These are phyloP conservation scores for Eupristina koningsbergeri DNA, from an alignment of 1,140 invertebrate species.

Conservation along the genomic window DNA sequence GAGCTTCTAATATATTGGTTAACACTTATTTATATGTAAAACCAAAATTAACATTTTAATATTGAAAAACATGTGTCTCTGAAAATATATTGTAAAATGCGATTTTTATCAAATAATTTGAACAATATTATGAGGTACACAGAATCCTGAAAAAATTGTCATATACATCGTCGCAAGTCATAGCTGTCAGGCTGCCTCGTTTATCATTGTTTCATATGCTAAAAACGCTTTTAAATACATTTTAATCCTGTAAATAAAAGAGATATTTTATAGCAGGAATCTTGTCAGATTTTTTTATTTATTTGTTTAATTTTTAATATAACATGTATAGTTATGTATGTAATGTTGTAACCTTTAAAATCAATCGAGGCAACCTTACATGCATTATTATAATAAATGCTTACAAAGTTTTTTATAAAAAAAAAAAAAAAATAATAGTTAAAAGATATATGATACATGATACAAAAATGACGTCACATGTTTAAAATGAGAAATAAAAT, in stretches of 20 bases:
- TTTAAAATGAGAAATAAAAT: slow-evolving; percentile 34
- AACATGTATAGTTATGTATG: slow-evolving; percentile 37
- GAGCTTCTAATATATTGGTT: slow-evolving; percentile 40
- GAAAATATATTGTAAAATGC: slow-evolving; percentile 47
- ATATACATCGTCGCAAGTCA: slow-evolving; percentile 31
- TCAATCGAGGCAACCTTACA: slow-evolving; percentile 39
- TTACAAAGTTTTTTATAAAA: slow-evolving; percentile 36
- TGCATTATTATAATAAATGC: slow-evolving; percentile 38
- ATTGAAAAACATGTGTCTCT: slow-evolving; percentile 29
- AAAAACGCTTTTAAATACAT: slow-evolving; percentile 46
- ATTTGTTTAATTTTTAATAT: slow-evolving; percentile 18
- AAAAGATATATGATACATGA: slow-evolving; percentile 27
- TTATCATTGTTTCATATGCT: slow-evolving; percentile 43
- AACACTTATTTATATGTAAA: slow-evolving; percentile 30
- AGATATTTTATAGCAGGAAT: slow-evolving; percentile 52
- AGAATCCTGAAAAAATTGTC: slow-evolving; percentile 46
- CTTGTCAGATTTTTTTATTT: slow-evolving; percentile 35
- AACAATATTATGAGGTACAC: slow-evolving; percentile 28
- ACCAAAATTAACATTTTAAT: slow-evolving; percentile 42
- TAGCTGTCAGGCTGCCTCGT: slow-evolving; percentile 48
- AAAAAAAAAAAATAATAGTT: slow-evolving; percentile 39
- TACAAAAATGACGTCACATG: slow-evolving; percentile 35
- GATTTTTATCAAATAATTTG: slow-evolving; percentile 45
- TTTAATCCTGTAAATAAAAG: slow-evolving; percentile 52
- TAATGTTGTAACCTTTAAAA: slow-evolving; percentile 30